A percentile compares a stretch with the other conserved stretches of the same genome.
phyloP scores from a whole-genome alignment of 2,797 vertebrate species.

The Mormyrus hasselquistii region DNA sequence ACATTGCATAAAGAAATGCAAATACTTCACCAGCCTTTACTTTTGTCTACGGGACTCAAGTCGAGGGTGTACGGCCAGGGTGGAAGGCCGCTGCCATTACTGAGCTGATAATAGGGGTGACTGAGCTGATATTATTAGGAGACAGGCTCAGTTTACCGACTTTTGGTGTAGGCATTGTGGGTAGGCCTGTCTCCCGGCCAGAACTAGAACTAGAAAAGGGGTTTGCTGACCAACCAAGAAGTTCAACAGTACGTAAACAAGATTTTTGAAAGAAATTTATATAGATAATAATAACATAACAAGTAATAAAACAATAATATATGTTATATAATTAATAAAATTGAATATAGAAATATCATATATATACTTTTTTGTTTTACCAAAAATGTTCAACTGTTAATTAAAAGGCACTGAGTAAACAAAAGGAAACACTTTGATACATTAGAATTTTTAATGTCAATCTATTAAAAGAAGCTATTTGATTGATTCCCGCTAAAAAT shows the following conservation, averaged over 20 bases:
- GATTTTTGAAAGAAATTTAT: too few species aligned
- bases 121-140: neutral
- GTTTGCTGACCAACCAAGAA: neutral
- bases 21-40: neutral
- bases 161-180: neutral
- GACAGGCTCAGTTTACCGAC: neutral
- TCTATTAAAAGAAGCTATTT: neutral
- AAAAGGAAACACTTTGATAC: neutral
- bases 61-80: neutral
- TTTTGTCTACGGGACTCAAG: neutral
- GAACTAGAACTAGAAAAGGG: neutral
- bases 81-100: neutral
- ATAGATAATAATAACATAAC: too few species aligned
- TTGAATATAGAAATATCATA: neutral
- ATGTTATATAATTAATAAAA: neutral
- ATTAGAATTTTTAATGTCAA: neutral
- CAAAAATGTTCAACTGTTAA: neutral
- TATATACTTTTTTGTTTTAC: neutral
- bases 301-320: neutral
- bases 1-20: neutral
- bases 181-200: neutral
- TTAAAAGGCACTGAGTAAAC: neutral
- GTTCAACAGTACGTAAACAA: too few species aligned
- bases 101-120: neutral
- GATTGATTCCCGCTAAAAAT: neutral